Conservation (phyloP, 2,888 invertebrate genomes). For the Syritta pipiens region DNA sequence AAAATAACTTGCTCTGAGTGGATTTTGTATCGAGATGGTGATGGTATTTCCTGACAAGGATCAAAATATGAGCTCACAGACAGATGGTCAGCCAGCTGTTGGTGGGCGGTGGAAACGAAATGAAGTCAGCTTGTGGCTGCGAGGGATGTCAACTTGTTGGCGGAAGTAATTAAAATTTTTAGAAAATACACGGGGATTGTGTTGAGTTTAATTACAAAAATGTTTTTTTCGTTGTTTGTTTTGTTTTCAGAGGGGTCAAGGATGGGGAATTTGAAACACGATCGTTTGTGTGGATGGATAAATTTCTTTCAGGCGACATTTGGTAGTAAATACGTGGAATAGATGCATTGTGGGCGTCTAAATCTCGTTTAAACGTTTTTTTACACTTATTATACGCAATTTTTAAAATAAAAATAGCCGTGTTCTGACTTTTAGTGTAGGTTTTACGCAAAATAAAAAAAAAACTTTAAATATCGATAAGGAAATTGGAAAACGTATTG, state of each 20-base stretch:
- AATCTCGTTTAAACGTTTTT: too few species aligned
- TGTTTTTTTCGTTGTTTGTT: neutral
- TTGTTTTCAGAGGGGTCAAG: neutral
- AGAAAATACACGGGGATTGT: neutral
- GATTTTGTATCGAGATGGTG: slow-evolving; percentile 36
- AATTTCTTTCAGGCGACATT: too few species aligned
- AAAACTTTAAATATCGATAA: too few species aligned
- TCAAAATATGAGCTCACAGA: slow-evolving; percentile 19
- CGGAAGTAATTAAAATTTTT: slow-evolving; percentile 53
- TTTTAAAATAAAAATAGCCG: too few species aligned
- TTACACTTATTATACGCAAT: too few species aligned
- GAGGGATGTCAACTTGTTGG: slow-evolving; percentile 49
- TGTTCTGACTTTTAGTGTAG: too few species aligned
- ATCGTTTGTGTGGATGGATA: too few species aligned
- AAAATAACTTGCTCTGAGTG: slow-evolving; percentile 24
- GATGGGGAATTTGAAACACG: too few species aligned
- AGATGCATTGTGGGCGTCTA: too few species aligned
- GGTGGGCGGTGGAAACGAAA: slow-evolving; percentile 10
- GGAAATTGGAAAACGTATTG: too few species aligned
- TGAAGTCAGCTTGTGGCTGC: slow-evolving; percentile 17
- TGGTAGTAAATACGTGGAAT: too few species aligned
- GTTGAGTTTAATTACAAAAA: neutral
- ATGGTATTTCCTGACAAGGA: slow-evolving; percentile 50
- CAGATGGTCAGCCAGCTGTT: slow-evolving; percentile 36
- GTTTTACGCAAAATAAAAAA: too few species aligned